Conservation (phyloP, 2,888 invertebrate genomes). For the Oeneis ivallda region DNA sequence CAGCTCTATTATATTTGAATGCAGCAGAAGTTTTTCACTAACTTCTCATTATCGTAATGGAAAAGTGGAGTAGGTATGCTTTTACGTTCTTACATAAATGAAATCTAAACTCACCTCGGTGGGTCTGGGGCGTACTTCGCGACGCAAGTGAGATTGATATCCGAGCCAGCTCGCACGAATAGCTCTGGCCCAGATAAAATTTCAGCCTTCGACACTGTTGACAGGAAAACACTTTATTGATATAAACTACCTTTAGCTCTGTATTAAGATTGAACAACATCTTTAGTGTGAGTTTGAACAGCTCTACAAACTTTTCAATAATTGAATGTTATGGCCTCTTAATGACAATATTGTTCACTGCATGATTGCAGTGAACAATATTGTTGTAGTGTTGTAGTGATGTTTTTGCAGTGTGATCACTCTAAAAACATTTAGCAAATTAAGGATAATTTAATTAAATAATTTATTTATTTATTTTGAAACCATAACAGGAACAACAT, state of each 20-base stretch:
- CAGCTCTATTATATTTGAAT: constrained; percentile 4
- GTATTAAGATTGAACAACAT: constrained; percentile 9
- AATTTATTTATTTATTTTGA: no score
- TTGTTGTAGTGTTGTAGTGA: no score
- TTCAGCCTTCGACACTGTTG: constrained; percentile 92
- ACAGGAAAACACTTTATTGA: constrained; percentile 39
- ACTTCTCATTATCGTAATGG: constrained; percentile 17
- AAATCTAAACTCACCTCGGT: constrained; percentile 81
- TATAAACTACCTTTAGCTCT: constrained; percentile 20
- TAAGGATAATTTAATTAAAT: no score
- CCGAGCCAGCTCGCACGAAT: constrained; percentile 93
- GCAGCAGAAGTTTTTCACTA: constrained; percentile 10
- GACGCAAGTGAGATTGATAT: constrained; percentile 95
- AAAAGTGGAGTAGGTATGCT: constrained; percentile 14
- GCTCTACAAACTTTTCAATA: neutral
- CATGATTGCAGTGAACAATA: no score
- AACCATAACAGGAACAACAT: no score
- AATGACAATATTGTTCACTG: no score
- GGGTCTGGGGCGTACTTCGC: constrained; percentile 92
- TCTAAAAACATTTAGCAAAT: no score
- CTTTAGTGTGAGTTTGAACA: neutral
- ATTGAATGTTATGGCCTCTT: neutral
- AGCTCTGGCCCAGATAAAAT: constrained; percentile 92
- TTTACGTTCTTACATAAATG: constrained; percentile 26
- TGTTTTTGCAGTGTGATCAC: no score